Evolutionary conservation across 2,888 invertebrate species (phyloP).

Genomic region (Troides aeacus): DNA sequence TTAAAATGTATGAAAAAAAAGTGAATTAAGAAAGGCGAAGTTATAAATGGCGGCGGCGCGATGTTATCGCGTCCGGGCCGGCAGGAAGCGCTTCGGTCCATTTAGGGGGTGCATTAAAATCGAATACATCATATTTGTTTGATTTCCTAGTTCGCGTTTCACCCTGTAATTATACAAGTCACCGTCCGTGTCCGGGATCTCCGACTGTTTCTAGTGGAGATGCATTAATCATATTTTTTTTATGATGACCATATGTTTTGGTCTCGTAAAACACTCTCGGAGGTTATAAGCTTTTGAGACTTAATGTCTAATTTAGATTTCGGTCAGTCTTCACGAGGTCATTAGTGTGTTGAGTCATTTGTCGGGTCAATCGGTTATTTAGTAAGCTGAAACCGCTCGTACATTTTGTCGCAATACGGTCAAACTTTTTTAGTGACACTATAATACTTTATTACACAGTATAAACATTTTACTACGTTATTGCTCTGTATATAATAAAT

Average conservation of each 20-base stretch:
- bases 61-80: conserved; percentile 50
- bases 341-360: conserved; percentile 61
- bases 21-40: conserved; percentile 57
- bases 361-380: conserved; percentile 47
- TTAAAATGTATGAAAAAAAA: conserved; percentile 51
- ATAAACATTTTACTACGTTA: conserved; percentile 26
- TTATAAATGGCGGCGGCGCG: conserved; percentile 62
- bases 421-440: conserved; percentile 34
- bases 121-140: conserved; percentile 81
- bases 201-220: conserved; percentile 70
- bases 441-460: conserved; percentile 32
- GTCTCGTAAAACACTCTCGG: conserved; percentile 73
- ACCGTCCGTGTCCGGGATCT: conserved; percentile 73
- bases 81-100: conserved; percentile 78
- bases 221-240: conserved; percentile 78
- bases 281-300: conserved; percentile 67
- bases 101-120: conserved; percentile 81
- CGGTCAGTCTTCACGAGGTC: conserved; percentile 65
- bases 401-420: conserved; percentile 53
- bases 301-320: conserved; percentile 73
- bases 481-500: conserved; percentile 13
- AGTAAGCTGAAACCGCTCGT: conserved; percentile 49
- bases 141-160: conserved; percentile 79
- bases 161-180: conserved; percentile 79
- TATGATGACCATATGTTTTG: conserved; percentile 75